phyloP scores from a whole-genome alignment of 2,797 vertebrate species.

The Rhinoraja longicauda region DNA sequence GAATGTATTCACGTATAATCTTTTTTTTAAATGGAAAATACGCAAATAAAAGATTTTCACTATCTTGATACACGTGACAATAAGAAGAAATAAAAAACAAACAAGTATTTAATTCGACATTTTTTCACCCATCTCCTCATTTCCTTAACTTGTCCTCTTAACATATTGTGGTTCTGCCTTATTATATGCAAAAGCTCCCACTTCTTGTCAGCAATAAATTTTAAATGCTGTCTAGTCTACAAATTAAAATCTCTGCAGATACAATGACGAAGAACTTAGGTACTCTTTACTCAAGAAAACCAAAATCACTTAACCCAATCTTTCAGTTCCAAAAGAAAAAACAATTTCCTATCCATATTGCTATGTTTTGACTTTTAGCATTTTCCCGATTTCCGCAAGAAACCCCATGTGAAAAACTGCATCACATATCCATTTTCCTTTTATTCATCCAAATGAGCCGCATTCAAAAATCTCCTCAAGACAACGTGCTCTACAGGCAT shows the following conservation, averaged over 20 bases:
- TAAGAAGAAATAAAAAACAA: no score
- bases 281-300: background rate
- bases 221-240: background rate
- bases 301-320: background rate
- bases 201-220: background rate
- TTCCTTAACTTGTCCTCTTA: background rate
- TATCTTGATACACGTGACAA: no score
- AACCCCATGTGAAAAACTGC: background rate
- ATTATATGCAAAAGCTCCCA: background rate
- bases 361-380: background rate
- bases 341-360: background rate
- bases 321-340: background rate
- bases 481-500: background rate
- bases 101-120: background rate
- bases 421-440: background rate
- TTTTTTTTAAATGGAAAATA: no score
- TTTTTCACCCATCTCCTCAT: no score
- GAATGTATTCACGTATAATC: no score
- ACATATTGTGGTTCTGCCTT: background rate
- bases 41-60: no score
- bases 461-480: background rate
- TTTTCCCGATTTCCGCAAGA: background rate
- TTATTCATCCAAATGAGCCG: background rate
- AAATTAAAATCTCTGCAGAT: background rate
- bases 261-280: background rate